Evolutionary conservation across 2,888 invertebrate species (phyloP).

Genomic region (Drosophila hawaiiensis): DNA sequence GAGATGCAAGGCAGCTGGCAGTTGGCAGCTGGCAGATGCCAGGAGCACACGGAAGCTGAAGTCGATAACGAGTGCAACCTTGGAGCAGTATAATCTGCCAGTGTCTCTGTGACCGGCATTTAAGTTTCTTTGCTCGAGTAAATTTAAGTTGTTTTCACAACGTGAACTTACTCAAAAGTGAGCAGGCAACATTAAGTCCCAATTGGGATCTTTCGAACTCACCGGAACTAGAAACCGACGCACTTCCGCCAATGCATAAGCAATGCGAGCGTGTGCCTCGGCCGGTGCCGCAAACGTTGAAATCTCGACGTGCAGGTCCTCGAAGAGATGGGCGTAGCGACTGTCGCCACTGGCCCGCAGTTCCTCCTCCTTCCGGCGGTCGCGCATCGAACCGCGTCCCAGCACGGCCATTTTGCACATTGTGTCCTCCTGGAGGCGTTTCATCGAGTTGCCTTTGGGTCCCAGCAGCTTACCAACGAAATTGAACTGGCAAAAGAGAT

Average conservation of each 20-base stretch:
- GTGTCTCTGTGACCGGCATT: constrained; percentile 21
- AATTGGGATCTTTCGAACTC: constrained; percentile 51
- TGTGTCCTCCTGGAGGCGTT: constrained; percentile 96
- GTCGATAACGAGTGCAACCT: constrained; percentile 77
- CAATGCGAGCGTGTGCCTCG: constrained; percentile 94
- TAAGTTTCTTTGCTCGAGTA: constrained; percentile 39
- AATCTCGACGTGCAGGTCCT: constrained; percentile 96
- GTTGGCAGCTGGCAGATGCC: constrained; percentile 21
- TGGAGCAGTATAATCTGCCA: constrained; percentile 32
- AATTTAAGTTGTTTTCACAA: constrained; percentile 61
- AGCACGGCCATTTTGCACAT: constrained; percentile 98
- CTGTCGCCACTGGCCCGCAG: constrained; percentile 95
- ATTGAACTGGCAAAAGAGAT: constrained; percentile 90
- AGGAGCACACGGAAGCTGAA: constrained; percentile 67
- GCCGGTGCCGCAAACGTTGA: constrained; percentile 96
- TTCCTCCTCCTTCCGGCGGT: constrained; percentile 97
- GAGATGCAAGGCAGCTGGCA: constrained; percentile 1
- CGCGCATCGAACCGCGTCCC: constrained; percentile 97
- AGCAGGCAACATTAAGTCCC: neutral
- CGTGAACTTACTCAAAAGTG: constrained; percentile 7
- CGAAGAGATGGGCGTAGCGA: constrained; percentile 96
- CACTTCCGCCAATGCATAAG: constrained; percentile 92
- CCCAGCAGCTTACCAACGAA: constrained; percentile 97
- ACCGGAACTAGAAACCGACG: constrained; percentile 93
- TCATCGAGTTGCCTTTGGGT: constrained; percentile 96